Evolutionary conservation across 2,888 invertebrate species (phyloP), one percentile per base, ranked within the genome.

Genomic region (Pollenia amentaria): DNA sequence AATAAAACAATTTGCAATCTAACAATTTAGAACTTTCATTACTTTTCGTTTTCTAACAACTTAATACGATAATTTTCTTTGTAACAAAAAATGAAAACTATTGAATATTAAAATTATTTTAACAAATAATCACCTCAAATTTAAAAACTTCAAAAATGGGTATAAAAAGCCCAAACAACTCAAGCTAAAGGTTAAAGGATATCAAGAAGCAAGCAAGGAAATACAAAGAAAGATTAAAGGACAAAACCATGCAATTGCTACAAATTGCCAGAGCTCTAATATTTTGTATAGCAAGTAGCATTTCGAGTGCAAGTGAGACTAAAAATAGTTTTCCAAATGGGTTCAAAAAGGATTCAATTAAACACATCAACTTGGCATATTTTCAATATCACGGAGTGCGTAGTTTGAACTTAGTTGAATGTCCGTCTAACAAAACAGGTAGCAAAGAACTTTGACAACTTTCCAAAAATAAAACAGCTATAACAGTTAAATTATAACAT

Each of bases 321-420:
- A 44, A 51, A 29, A 55, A 55, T 29, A 64, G 51, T 44, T 78
- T 70, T 38, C 69, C 12, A 14, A 11, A 44, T 38, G 51, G 11
- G 18, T 69, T 42, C 6, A 14, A 40, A 69, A 64, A 51, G 4
- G 57, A 29, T 48, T 16, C 55, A 11, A 12, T 85, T 6, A 70
- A 60, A 75, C 73, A 12, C 51, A 85, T 75, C 46, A 91, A 87
- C 88, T 91, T 90, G 87, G 90, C 90, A 85, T 92, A 92, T 89
- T 92, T 91, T 90, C 90, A 89, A 77, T 90, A 89, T 83, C 90
- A 92, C 85, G 92, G 91, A 81, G 92, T 92, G 64, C 89, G 89
- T 42, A 91, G 91, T 82, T 87, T 92, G 79, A 89, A 89, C 85
- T 78, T 93, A 69, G 89, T 92, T 85, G 89, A 91, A 87, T 92